Evolutionary conservation across 2,113 vertebrate genomes (phyloP).

Genomic region (Sinocyclocheilus anophthalmus): DNA sequence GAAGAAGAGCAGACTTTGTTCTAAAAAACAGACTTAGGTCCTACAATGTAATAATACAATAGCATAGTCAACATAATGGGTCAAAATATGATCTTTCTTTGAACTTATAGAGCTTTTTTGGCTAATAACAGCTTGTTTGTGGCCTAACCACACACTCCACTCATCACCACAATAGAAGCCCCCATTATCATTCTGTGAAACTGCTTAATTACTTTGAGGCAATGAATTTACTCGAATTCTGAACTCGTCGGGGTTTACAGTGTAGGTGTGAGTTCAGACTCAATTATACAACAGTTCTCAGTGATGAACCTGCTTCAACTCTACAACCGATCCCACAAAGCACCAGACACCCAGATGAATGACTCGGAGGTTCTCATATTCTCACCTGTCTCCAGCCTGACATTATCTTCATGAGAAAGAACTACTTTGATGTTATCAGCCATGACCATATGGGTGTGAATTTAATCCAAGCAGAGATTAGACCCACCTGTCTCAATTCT

Average conservation of each 20-base stretch:
- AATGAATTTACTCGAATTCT: not conserved
- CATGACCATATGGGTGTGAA: constrained; percentile 50
- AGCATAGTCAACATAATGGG: not conserved
- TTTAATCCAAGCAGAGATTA: constrained; percentile 44
- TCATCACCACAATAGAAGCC: not conserved
- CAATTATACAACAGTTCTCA: not conserved
- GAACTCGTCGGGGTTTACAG: not conserved
- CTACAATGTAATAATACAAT: not conserved
- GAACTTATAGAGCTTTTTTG: not conserved
- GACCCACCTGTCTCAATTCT: constrained; percentile 24
- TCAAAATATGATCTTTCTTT: not conserved
- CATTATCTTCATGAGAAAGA: constrained; percentile 48
- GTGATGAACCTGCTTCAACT: constrained; percentile 18
- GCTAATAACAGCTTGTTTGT: not conserved
- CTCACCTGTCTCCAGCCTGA: constrained; percentile 42
- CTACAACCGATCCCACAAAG: not conserved
- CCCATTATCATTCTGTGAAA: not conserved
- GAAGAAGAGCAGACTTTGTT: constrained; percentile 6
- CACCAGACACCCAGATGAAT: constrained; percentile 28
- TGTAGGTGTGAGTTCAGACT: constrained; percentile 11
- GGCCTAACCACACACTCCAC: not conserved
- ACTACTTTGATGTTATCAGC: constrained; percentile 50
- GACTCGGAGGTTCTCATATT: constrained; percentile 41
- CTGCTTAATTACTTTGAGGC: not conserved
- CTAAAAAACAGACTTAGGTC: not conserved